Percentiles rank a stretch among this genome's conserved stretches.
These are phyloP conservation scores for Gopherus flavomarginatus DNA, from an alignment of 2,113 vertebrate genomes.

Conservation along the genomic window DNA sequence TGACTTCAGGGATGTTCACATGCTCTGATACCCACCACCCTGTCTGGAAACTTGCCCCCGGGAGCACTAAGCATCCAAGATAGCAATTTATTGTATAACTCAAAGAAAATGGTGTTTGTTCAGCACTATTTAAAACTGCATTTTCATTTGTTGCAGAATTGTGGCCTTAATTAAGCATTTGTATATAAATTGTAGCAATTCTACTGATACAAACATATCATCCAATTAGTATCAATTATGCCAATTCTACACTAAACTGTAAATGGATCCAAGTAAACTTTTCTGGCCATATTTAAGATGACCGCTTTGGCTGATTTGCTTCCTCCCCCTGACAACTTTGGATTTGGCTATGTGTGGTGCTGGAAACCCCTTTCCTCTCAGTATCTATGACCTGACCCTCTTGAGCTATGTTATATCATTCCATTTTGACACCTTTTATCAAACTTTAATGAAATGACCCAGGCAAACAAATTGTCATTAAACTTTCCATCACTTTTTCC, in stretches of 20 bases:
- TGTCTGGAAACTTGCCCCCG: not conserved
- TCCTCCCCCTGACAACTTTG: slow-evolving; percentile 66
- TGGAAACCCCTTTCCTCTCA: slow-evolving; percentile 71
- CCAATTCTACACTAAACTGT: slow-evolving; percentile 45
- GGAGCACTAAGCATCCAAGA: not conserved
- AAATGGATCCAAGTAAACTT: slow-evolving; percentile 12
- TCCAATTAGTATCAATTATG: slow-evolving; percentile 35
- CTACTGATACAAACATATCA: not conserved
- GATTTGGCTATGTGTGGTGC: slow-evolving; percentile 57
- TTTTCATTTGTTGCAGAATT: not conserved
- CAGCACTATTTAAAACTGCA: accelerated
- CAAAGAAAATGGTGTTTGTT: not conserved
- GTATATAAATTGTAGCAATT: accelerated
- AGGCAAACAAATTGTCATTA: slow-evolving; percentile 94
- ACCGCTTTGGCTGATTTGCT: slow-evolving; percentile 5
- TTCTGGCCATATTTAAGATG: slow-evolving; percentile 11
- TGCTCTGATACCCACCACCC: accelerated
- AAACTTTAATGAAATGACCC: slow-evolving; percentile 90
- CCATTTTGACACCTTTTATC: slow-evolving; percentile 93
- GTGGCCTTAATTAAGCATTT: not conserved
- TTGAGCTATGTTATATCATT: slow-evolving; percentile 84
- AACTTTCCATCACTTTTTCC: slow-evolving; percentile 92
- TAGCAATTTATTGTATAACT: not conserved
- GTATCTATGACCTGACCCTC: slow-evolving; percentile 82
- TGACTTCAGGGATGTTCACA: not conserved